phyloP scores from a whole-genome alignment of 2,888 invertebrate species.

The Steromphala cineraria region DNA sequence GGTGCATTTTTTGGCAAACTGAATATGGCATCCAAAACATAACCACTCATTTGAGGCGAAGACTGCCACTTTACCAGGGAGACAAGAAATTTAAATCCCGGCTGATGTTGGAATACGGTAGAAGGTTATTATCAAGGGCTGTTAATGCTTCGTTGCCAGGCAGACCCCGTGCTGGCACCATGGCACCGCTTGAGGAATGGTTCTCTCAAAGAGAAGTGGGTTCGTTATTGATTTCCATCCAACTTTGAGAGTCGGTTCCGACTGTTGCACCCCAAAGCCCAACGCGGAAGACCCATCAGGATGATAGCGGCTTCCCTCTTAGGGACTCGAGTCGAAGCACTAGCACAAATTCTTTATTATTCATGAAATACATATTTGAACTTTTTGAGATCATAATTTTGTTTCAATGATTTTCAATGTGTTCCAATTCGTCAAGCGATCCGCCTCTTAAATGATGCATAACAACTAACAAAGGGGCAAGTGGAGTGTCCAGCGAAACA shows the following conservation, averaged over 20 bases:
- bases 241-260: neutral
- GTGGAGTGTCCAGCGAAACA: neutral
- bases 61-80: too few species aligned
- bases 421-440: neutral
- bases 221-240: neutral
- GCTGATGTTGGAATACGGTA: too few species aligned
- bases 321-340: too few species aligned
- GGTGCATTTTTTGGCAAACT: too few species aligned
- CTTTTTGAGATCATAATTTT: too few species aligned
- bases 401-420: too few species aligned
- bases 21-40: too few species aligned
- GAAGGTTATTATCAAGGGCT: neutral
- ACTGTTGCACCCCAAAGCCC: slow-evolving; percentile 10
- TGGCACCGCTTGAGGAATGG: neutral
- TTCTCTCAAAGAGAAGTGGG: neutral
- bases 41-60: too few species aligned
- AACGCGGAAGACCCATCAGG: neutral
- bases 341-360: too few species aligned
- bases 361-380: too few species aligned
- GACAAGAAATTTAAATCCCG: too few species aligned
- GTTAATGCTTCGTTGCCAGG: neutral
- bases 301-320: too few species aligned
- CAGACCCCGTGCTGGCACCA: neutral
- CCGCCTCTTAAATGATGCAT: neutral
- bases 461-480: neutral